Evolutionary conservation across 2,113 vertebrate genomes (phyloP).

Genomic region (Corythornis cristatus): DNA sequence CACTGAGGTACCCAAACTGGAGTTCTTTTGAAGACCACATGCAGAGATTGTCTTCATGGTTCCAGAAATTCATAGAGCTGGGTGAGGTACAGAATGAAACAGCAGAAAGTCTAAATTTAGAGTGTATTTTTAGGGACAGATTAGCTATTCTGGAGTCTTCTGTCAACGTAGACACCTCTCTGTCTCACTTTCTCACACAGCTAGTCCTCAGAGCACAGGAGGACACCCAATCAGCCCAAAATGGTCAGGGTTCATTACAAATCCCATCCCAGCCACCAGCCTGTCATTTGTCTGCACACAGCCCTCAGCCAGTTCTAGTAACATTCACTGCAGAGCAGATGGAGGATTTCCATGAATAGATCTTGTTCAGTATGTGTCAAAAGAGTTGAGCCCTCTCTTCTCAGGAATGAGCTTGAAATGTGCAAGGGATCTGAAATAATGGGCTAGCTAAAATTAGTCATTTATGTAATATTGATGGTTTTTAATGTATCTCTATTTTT

Average conservation of each 20-base stretch:
- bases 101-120: background rate
- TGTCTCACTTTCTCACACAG: background rate
- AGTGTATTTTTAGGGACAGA: background rate
- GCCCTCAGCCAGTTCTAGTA: constrained; percentile 4
- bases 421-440: background rate
- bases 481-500: background rate
- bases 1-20: background rate
- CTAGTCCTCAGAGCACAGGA: background rate
- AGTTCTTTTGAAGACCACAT: background rate
- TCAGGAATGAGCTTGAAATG: constrained; percentile 4
- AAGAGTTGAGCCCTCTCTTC: background rate
- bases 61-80: background rate
- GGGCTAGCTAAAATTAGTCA: background rate
- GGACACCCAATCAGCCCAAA: background rate
- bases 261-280: constrained; percentile 26
- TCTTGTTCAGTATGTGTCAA: background rate
- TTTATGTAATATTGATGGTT: background rate
- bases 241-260: background rate
- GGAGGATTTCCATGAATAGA: constrained; percentile 14
- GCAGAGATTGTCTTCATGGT: background rate
- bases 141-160: background rate
- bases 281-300: constrained; percentile 34
- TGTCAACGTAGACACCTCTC: background rate
- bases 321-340: constrained; percentile 4
- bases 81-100: background rate